Conservation (phyloP, 2,797 vertebrate genomes). For the Sebastes nivosus region DNA sequence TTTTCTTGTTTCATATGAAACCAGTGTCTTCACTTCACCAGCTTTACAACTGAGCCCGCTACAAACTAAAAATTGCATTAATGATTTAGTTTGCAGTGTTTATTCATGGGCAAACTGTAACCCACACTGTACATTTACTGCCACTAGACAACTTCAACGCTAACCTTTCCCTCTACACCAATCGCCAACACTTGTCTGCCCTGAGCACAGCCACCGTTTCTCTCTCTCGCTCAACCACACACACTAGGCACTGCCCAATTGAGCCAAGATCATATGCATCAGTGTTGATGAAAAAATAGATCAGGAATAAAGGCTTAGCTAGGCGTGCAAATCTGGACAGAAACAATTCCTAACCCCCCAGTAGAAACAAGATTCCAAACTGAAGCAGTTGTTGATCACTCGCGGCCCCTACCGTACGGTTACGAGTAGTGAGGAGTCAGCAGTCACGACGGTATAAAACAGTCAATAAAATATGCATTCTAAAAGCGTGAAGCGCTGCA, state of each 20-base stretch:
- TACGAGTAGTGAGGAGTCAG: not conserved
- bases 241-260: not conserved
- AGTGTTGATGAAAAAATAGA: not conserved
- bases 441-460: not conserved
- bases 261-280: not conserved
- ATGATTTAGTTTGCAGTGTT: not conserved
- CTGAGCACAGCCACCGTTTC: not conserved
- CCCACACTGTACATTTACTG: not conserved
- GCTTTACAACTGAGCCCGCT: too few species aligned
- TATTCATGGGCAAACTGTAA: not conserved
- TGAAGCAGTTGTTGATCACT: not conserved
- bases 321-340: not conserved
- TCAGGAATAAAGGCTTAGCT: not conserved
- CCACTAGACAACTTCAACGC: not conserved
- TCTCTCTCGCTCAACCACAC: not conserved
- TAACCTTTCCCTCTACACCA: too few species aligned
- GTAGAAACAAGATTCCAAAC: not conserved
- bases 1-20: too few species aligned
- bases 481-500: not conserved
- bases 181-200: not conserved
- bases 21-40: too few species aligned
- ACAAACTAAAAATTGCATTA: too few species aligned
- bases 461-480: not conserved
- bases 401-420: not conserved
- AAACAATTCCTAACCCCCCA: rapidly evolving